phyloP scores from a whole-genome alignment of 2,113 vertebrate species.

The Salvator merianae region DNA sequence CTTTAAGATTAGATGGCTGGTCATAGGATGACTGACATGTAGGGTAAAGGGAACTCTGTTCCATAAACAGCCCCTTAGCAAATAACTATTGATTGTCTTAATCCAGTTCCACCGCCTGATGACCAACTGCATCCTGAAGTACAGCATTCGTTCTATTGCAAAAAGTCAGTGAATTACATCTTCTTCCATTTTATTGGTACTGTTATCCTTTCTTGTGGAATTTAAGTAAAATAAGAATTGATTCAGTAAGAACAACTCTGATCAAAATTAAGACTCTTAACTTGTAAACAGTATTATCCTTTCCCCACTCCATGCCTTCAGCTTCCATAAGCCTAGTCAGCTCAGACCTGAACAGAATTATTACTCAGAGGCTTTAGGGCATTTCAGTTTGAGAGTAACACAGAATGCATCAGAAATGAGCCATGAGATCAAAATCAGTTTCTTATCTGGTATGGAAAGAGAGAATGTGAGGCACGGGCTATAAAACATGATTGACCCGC shows the following conservation, averaged over 20 bases:
- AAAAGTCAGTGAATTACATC: neutral
- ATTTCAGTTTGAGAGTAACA: neutral
- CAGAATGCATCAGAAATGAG: neutral
- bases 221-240: no score
- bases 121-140: neutral
- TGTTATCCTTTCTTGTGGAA: no score
- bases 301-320: neutral
- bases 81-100: neutral
- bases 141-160: neutral
- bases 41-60: neutral
- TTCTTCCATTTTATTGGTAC: neutral
- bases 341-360: neutral
- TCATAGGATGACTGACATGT: neutral
- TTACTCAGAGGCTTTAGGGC: neutral
- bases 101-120: neutral
- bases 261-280: no score
- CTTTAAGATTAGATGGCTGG: neutral
- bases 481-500: neutral
- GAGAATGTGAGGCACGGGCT: neutral
- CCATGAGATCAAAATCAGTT: neutral
- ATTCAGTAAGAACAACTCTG: no score
- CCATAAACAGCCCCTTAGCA: neutral
- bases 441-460: neutral
- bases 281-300: no score
- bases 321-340: neutral